These are phyloP conservation scores for Ephydatia muelleri DNA, from an alignment of 37 sponge, comb jelly and placozoan genomes.

Conservation along the genomic window DNA sequence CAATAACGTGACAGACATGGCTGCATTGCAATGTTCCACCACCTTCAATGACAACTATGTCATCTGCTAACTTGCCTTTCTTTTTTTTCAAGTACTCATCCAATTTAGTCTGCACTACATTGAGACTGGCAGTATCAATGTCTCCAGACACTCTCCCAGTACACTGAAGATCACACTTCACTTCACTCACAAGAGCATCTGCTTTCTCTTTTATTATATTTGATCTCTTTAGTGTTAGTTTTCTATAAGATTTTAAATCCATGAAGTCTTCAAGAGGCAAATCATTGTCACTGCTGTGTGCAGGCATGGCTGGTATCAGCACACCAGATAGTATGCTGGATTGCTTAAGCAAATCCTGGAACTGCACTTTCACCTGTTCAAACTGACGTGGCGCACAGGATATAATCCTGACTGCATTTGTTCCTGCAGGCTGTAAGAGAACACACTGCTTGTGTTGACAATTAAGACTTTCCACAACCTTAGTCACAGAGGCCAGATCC, in stretches of 20 bases:
- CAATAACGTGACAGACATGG: conserved; percentile 66
- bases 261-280: background rate
- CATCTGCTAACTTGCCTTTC: conserved; percentile 27
- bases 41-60: conserved; percentile 48
- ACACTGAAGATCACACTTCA: conserved; percentile 49
- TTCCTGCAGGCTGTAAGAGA: background rate
- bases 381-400: conserved; percentile 43
- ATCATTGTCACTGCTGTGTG: background rate
- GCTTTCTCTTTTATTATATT: conserved; percentile 55
- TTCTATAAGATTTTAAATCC: conserved; percentile 12
- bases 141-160: conserved; percentile 68
- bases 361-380: conserved; percentile 40
- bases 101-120: conserved; percentile 42
- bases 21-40: conserved; percentile 65
- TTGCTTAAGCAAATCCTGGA: too few relatives aligned
- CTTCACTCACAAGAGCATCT: conserved; percentile 65
- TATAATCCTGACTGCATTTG: conserved; percentile 6
- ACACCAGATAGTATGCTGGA: background rate
- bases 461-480: background rate
- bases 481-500: background rate
- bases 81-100: background rate
- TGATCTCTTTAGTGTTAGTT: conserved; percentile 58
- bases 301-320: conserved; percentile 32
- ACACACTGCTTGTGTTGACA: conserved; percentile 12
- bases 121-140: conserved; percentile 54